phyloP scores from a whole-genome alignment of 1,140 invertebrate species.

The Drosophila eugracilis region DNA sequence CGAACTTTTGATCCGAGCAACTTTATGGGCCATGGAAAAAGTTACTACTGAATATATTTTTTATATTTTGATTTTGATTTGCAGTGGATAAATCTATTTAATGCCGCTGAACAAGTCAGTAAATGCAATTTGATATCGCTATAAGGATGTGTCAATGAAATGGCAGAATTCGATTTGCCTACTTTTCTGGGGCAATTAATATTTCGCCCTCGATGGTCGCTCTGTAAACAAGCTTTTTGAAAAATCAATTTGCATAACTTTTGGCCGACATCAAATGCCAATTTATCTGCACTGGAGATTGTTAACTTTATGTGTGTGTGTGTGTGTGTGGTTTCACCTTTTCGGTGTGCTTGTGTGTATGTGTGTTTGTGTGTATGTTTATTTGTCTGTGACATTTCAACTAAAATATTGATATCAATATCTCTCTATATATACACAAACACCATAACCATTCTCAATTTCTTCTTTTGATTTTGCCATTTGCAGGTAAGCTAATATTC shows the following conservation, averaged over 20 bases:
- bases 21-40: too few relatives aligned
- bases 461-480: conserved; percentile 47
- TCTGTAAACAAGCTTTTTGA: conserved; percentile 9
- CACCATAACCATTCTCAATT: conserved; percentile 33
- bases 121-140: conserved; percentile 13
- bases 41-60: too few relatives aligned
- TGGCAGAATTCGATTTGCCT: conserved; percentile 19
- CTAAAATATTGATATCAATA: conserved; percentile 49
- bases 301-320: background rate
- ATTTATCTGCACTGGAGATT: conserved; percentile 29
- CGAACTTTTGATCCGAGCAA: too few relatives aligned
- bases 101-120: background rate
- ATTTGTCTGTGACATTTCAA: conserved; percentile 25
- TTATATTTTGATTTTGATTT: too few relatives aligned
- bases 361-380: background rate
- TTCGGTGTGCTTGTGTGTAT: background rate
- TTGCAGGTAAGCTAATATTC: conserved; percentile 68
- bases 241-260: conserved; percentile 55
- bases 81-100: background rate
- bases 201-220: background rate
- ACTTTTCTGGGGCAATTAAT: conserved; percentile 29
- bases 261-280: conserved; percentile 30
- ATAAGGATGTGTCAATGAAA: conserved; percentile 15
- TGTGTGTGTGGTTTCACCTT: background rate
- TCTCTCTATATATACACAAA: conserved; percentile 38